Percentiles rank a stretch among this genome's conserved stretches.
Conservation (phyloP, 1,140 invertebrate genomes). For the Drosophila seguyi region DNA sequence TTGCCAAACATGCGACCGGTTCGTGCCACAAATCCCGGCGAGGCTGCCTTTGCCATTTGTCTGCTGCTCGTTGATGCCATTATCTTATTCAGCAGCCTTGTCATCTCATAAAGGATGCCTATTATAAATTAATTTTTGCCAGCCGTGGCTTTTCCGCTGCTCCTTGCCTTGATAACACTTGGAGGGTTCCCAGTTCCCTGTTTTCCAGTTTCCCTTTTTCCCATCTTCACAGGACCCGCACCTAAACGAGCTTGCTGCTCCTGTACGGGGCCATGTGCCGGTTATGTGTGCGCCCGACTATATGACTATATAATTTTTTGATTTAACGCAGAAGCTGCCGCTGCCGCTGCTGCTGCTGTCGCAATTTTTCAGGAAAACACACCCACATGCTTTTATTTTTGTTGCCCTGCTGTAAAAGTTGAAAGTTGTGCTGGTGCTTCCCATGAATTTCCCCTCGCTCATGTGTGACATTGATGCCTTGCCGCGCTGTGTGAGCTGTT, state of each 20-base stretch:
- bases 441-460: slow-evolving; percentile 1
- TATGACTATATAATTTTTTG: slow-evolving; percentile 85
- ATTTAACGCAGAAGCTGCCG: slow-evolving; percentile 69
- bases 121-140: slow-evolving; percentile 85
- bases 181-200: not conserved
- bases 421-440: slow-evolving; percentile 66
- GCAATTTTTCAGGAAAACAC: slow-evolving; percentile 79
- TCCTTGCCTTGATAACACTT: slow-evolving; percentile 69
- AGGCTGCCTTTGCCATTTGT: slow-evolving; percentile 58
- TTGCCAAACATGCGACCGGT: slow-evolving; percentile 71
- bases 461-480: slow-evolving; percentile 76
- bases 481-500: slow-evolving; percentile 66
- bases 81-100: slow-evolving; percentile 82
- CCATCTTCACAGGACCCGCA: slow-evolving; percentile 23
- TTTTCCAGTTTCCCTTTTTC: not conserved
- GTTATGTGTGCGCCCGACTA: slow-evolving; percentile 61
- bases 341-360: slow-evolving; percentile 73
- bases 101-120: slow-evolving; percentile 84
- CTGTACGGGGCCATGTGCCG: slow-evolving; percentile 28
- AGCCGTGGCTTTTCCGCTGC: slow-evolving; percentile 54
- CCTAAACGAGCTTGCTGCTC: slow-evolving; percentile 68
- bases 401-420: slow-evolving; percentile 57
- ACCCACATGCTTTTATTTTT: slow-evolving; percentile 68
- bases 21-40: slow-evolving; percentile 38
- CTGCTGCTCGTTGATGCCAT: slow-evolving; percentile 77